Evolutionary conservation across 2,888 invertebrate genomes (phyloP).

Genomic region (Trissonchulus latispiculum): DNA sequence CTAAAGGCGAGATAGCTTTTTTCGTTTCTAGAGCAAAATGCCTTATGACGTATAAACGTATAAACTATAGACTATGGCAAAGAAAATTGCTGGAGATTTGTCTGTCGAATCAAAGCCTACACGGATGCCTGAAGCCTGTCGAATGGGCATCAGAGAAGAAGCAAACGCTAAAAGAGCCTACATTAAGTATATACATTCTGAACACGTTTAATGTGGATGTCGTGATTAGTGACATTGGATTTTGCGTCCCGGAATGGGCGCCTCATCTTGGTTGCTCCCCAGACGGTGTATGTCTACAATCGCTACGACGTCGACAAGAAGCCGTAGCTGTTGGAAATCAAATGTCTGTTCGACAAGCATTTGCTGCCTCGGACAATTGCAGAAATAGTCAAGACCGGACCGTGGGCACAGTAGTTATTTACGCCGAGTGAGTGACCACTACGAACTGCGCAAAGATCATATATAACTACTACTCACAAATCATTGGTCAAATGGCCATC

Average conservation of each 20-base stretch:
- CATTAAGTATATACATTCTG: not conserved
- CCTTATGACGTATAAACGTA: no score
- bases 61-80: no score
- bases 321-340: not conserved
- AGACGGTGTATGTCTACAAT: slow-evolving; percentile 1
- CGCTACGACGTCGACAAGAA: no score
- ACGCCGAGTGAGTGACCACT: no score
- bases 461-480: not conserved
- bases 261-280: not conserved
- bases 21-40: no score
- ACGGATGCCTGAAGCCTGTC: not conserved
- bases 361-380: not conserved
- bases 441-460: not conserved
- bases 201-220: not conserved
- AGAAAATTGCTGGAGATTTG: no score
- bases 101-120: not conserved
- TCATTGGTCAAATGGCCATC: not conserved
- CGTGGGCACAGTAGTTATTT: not conserved
- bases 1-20: no score
- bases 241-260: not conserved
- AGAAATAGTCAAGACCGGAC: not conserved
- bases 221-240: not conserved
- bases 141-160: not conserved
- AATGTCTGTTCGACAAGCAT: not conserved
- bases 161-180: not conserved